Percentiles rank a stretch among this genome's conserved stretches.
Conservation (phyloP, 2,113 vertebrate species). For the Alectura lathami region DNA sequence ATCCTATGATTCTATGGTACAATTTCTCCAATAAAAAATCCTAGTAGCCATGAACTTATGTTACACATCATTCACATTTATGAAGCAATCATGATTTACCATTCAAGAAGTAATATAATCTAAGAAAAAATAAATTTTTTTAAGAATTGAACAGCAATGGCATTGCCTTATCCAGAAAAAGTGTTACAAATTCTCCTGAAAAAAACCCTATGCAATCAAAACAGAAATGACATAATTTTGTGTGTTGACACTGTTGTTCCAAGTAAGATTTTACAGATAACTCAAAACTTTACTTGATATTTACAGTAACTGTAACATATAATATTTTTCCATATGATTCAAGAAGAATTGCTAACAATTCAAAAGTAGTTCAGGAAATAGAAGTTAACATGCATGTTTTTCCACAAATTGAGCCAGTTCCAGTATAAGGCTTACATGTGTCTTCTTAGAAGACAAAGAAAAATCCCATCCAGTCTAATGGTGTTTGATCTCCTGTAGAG, state of each 20-base stretch:
- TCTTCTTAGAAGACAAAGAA: neutral
- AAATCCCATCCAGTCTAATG: neutral
- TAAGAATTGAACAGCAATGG: neutral
- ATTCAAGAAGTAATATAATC: neutral
- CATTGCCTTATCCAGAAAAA: neutral
- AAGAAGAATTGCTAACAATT: neutral
- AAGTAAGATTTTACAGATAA: neutral
- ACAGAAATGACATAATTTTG: neutral
- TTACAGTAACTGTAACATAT: neutral
- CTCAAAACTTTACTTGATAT: neutral
- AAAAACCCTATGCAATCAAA: neutral
- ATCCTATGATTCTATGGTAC: neutral
- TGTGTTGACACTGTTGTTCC: neutral
- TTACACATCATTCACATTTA: neutral
- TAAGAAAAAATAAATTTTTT: too few species aligned
- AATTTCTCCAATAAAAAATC: slow-evolving; percentile 10
- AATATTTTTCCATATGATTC: neutral
- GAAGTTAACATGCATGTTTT: neutral
- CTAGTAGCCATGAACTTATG: neutral
- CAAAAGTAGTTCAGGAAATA: neutral
- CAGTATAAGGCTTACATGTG: neutral
- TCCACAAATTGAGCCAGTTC: neutral
- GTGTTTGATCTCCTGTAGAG: neutral
- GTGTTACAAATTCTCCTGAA: neutral
- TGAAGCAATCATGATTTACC: neutral